Evolutionary conservation across 2,113 vertebrate genomes (phyloP).

Genomic region (Pantherophis guttatus): DNA sequence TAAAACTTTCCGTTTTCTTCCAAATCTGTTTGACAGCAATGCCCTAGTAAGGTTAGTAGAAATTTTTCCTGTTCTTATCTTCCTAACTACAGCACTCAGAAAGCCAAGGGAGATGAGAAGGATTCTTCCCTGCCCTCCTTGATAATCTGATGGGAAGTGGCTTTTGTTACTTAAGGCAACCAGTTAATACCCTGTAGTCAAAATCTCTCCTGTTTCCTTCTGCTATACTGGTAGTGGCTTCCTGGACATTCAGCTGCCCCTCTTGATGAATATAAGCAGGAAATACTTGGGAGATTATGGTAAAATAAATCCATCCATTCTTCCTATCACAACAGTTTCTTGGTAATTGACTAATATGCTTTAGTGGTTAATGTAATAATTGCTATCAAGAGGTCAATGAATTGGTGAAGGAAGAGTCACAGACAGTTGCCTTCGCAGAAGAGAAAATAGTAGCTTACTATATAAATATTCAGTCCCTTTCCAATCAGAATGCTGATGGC

Average conservation of each 20-base stretch:
- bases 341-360: neutral
- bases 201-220: neutral
- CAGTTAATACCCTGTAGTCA: neutral
- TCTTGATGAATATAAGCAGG: neutral
- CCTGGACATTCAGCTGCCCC: neutral
- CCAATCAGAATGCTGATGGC: neutral
- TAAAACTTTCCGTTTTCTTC: neutral
- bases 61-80: neutral
- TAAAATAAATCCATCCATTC: neutral
- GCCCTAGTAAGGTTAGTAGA: neutral
- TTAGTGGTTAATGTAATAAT: neutral
- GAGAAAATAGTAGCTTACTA: neutral
- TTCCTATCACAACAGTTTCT: neutral
- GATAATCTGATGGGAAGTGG: neutral
- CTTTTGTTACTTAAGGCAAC: neutral
- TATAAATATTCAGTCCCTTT: neutral
- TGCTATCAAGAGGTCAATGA: neutral
- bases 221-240: neutral
- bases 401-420: neutral
- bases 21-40: neutral
- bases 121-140: neutral
- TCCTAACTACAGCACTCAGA: neutral
- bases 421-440: neutral
- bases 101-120: neutral
- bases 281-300: neutral